phyloP scores from a whole-genome alignment of 1,140 invertebrate genomes.

The Stegodyphus dumicola region DNA sequence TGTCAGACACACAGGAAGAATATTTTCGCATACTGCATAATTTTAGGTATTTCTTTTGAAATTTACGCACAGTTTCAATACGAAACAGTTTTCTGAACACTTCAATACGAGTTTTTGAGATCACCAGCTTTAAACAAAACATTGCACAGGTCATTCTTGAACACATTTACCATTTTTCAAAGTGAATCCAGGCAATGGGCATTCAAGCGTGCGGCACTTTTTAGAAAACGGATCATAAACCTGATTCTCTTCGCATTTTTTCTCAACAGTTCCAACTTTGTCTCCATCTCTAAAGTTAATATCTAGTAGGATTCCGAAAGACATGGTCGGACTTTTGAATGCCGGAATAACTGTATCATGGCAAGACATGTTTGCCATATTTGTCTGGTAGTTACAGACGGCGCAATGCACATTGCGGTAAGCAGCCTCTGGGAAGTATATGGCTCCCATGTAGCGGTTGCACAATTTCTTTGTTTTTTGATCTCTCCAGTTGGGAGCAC shows the following conservation, averaged over 20 bases:
- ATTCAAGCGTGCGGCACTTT: constrained; percentile 69
- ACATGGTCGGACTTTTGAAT: constrained; percentile 55
- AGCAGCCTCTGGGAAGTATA: constrained; percentile 33
- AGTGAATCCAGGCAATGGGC: constrained; percentile 56
- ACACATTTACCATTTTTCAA: constrained; percentile 40
- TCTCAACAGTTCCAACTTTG: constrained; percentile 27
- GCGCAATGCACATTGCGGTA: constrained; percentile 74
- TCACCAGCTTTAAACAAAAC: too few relatives aligned
- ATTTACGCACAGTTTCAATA: too few relatives aligned
- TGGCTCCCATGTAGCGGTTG: constrained; percentile 12
- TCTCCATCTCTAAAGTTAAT: constrained; percentile 28
- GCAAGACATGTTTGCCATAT: constrained; percentile 22
- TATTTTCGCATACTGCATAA: too few relatives aligned
- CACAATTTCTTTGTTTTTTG: not conserved
- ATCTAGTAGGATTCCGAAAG: constrained; percentile 39
- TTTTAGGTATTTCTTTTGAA: too few relatives aligned
- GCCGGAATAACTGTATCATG: not conserved
- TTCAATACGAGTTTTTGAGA: too few relatives aligned
- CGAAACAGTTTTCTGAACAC: too few relatives aligned
- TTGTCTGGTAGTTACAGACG: constrained; percentile 68
- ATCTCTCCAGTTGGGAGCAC: constrained; percentile 7
- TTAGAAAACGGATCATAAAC: constrained; percentile 73
- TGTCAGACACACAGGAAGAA: too few relatives aligned
- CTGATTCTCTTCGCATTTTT: constrained; percentile 62
- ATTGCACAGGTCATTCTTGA: not conserved